phyloP scores from a whole-genome alignment of 2,888 invertebrate genomes.

The Leptinotarsa haldemani region DNA sequence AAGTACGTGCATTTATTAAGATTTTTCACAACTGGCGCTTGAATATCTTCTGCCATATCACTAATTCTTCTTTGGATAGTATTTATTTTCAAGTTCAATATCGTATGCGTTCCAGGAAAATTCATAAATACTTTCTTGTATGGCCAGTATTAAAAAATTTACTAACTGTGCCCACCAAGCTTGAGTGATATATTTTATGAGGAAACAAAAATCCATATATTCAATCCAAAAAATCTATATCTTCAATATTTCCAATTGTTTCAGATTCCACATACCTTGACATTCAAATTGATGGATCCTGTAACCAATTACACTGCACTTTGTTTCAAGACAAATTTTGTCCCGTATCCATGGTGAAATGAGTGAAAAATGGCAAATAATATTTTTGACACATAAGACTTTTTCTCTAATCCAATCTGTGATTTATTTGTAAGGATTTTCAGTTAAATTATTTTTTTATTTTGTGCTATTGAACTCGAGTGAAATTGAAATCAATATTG shows the following conservation, averaged over 20 bases:
- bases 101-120: too few species aligned
- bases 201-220: too few species aligned
- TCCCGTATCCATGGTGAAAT: background rate
- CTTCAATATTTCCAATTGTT: background rate
- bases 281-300: background rate
- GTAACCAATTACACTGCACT: background rate
- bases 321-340: background rate
- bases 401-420: background rate
- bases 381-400: background rate
- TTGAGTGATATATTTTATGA: too few species aligned
- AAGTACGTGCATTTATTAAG: too few species aligned
- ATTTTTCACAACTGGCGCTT: too few species aligned
- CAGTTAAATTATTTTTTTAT: background rate
- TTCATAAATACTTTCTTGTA: too few species aligned
- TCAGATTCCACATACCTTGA: background rate
- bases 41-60: too few species aligned
- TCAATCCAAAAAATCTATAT: background rate
- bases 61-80: too few species aligned
- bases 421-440: background rate
- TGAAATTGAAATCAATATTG: background rate
- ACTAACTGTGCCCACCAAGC: too few species aligned
- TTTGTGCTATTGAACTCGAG: background rate
- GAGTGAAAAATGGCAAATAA: background rate
- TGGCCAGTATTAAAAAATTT: too few species aligned
- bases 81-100: too few species aligned